Conservation (phyloP, 2,113 vertebrate species). For the Psammodynastes pulverulentus region DNA sequence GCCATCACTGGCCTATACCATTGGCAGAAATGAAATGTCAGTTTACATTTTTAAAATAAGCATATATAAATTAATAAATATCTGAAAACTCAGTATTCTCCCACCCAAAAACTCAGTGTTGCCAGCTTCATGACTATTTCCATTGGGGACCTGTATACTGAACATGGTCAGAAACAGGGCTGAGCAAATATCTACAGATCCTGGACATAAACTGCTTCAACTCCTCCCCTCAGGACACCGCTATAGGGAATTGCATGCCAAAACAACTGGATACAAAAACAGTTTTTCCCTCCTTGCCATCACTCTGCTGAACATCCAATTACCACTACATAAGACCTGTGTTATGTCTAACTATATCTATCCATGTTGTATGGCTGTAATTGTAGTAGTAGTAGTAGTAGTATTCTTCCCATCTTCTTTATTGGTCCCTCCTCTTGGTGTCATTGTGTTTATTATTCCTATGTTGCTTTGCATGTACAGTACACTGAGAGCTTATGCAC, state of each 20-base stretch:
- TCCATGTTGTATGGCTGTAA: not conserved
- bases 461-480: too few species aligned
- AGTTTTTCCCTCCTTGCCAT: too few species aligned
- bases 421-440: not conserved
- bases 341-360: not conserved
- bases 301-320: too few species aligned
- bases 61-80: not conserved
- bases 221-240: too few species aligned
- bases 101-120: not conserved
- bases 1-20: conserved; percentile 40
- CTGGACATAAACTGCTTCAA: not conserved
- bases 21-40: not conserved
- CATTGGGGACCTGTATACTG: not conserved
- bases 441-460: too few species aligned
- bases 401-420: not conserved
- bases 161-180: not conserved
- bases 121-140: not conserved
- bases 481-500: too few species aligned
- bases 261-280: not conserved
- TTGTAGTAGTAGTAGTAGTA: not conserved
- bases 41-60: not conserved
- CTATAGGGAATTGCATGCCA: not conserved
- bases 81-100: not conserved
- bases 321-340: not conserved
- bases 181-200: not conserved